These are phyloP conservation scores for Apotomis turbidana DNA, from an alignment of 2,888 invertebrate genomes.

Conservation along the genomic window DNA sequence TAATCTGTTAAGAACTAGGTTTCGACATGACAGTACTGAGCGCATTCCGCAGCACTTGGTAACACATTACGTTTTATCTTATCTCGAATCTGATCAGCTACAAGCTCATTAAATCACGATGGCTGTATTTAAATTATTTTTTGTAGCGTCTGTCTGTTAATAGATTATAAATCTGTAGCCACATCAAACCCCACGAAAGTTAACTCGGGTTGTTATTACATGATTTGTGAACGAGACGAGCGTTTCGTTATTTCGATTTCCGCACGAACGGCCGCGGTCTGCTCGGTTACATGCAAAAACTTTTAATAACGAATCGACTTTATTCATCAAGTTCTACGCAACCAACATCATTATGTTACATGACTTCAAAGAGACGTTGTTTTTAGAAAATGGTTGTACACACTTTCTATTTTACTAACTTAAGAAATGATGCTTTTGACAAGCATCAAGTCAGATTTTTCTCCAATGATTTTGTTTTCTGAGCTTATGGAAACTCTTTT, in stretches of 20 bases:
- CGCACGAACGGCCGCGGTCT: constrained; percentile 59
- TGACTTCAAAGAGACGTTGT: not conserved
- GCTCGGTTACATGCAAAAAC: constrained; percentile 49
- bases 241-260: constrained; percentile 61
- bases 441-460: too few species aligned
- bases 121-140: constrained; percentile 49
- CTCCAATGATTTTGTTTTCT: too few species aligned
- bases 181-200: constrained; percentile 50
- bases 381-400: not conserved
- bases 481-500: too few species aligned
- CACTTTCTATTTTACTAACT: too few species aligned
- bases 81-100: constrained; percentile 46
- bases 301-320: constrained; percentile 45
- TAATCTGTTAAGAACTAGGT: constrained; percentile 24
- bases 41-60: constrained; percentile 36
- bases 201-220: constrained; percentile 47
- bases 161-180: constrained; percentile 55
- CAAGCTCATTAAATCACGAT: constrained; percentile 44
- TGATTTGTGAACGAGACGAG: constrained; percentile 52
- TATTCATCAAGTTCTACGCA: constrained; percentile 44
- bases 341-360: not conserved
- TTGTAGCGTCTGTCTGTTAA: constrained; percentile 52
- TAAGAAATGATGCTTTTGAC: too few species aligned
- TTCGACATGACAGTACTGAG: constrained; percentile 14
- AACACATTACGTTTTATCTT: constrained; percentile 45